These are phyloP conservation scores for Trachelus stipa DNA, from an alignment of 2,888 invertebrate species.

Conservation along the genomic window DNA sequence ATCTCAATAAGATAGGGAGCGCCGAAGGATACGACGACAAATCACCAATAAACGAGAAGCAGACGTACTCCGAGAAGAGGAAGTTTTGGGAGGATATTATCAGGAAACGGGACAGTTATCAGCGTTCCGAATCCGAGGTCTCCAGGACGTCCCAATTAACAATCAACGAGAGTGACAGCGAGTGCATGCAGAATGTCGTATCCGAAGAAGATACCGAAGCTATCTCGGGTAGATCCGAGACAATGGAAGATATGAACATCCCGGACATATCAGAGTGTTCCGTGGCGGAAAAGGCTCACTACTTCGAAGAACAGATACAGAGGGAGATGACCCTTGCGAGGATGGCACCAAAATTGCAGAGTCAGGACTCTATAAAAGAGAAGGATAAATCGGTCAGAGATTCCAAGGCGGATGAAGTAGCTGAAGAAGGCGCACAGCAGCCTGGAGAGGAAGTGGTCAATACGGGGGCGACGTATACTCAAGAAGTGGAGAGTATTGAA, in stretches of 20 bases:
- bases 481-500: background rate
- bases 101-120: conserved; percentile 58
- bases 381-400: conserved; percentile 30
- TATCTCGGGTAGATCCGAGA: conserved; percentile 9
- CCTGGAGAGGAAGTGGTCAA: background rate
- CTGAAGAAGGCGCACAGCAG: no score
- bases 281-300: conserved; percentile 70
- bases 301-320: conserved; percentile 73
- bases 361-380: conserved; percentile 37
- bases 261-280: conserved; percentile 70
- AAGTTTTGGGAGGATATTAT: conserved; percentile 65
- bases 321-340: conserved; percentile 67
- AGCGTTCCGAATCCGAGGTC: conserved; percentile 61
- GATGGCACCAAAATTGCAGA: conserved; percentile 33
- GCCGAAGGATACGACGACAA: conserved; percentile 20
- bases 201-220: conserved; percentile 45
- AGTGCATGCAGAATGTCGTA: conserved; percentile 54
- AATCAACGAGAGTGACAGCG: conserved; percentile 60
- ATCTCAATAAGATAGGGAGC: conserved; percentile 54
- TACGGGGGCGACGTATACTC: background rate
- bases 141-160: conserved; percentile 60
- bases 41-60: conserved; percentile 56
- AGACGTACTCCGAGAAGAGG: conserved; percentile 62
- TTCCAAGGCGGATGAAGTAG: conserved; percentile 4
- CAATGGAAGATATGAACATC: conserved; percentile 49